Evolutionary conservation across 2,113 vertebrate genomes (phyloP).

Genomic region (Ivindomyrus marchei): DNA sequence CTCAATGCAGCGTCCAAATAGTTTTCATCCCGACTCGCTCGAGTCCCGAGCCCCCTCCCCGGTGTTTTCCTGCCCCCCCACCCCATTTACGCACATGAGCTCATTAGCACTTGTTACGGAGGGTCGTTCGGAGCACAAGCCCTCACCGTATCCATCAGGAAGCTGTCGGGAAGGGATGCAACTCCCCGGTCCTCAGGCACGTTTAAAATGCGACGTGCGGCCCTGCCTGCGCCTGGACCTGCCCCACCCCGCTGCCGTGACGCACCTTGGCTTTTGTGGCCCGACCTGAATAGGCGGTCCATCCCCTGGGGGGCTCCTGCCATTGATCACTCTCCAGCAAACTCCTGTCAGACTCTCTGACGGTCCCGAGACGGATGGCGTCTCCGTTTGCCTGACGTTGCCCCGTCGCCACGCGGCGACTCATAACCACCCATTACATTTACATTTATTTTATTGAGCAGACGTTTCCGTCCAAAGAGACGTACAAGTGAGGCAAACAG

Average conservation of each 20-base stretch:
- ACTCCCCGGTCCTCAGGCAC: slow-evolving; percentile 40
- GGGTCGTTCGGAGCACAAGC: slow-evolving; percentile 47
- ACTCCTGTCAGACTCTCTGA: slow-evolving; percentile 61
- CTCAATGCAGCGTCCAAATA: slow-evolving; percentile 52
- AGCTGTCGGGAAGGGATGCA: slow-evolving; percentile 36
- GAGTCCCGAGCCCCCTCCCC: slow-evolving; percentile 37
- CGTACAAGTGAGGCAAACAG: not conserved
- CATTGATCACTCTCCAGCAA: slow-evolving; percentile 65
- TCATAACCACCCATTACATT: slow-evolving; percentile 42
- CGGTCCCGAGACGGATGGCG: slow-evolving; percentile 55
- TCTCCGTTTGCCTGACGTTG: slow-evolving; percentile 40
- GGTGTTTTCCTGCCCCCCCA: slow-evolving; percentile 35
- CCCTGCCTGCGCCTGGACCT: slow-evolving; percentile 27
- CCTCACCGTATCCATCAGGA: slow-evolving; percentile 59
- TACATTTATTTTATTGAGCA: not conserved
- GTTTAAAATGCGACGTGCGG: slow-evolving; percentile 59
- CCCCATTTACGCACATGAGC: slow-evolving; percentile 60
- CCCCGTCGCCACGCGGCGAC: slow-evolving; percentile 45
- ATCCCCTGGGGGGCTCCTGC: slow-evolving; percentile 34
- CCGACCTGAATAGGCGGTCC: slow-evolving; percentile 30
- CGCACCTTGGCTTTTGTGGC: slow-evolving; percentile 38
- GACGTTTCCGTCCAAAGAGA: not conserved
- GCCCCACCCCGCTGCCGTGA: slow-evolving; percentile 30
- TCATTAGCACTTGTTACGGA: slow-evolving; percentile 44
- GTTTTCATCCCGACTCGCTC: slow-evolving; percentile 50